Evolutionary conservation across 2,113 vertebrate genomes (phyloP), one percentile per base, ranked within the genome.

Genomic region (Argyrosomus japonicus): DNA sequence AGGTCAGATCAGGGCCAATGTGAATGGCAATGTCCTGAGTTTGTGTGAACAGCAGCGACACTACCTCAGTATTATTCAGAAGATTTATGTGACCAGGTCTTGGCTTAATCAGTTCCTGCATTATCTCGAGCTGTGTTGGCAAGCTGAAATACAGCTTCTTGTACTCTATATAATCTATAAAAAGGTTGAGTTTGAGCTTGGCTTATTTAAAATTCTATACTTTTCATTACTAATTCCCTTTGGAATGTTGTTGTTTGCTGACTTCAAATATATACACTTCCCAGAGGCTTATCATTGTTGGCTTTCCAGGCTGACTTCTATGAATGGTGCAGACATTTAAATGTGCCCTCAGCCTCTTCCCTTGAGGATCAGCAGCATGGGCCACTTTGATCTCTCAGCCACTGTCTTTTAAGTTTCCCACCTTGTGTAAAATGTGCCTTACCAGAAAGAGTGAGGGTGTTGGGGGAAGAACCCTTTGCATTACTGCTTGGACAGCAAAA

Each of bases 331-430:
- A 63, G 75, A 71, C 80, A 63, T 89, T 87, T 83, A 81, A 87
- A 85, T 85, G 73, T 77, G 73, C 80, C 78, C 54, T 70, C 68
- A 57, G 82, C 67, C 36, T 78, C 54, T 60, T 77, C n/a, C 88
- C 72, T 71, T 27, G 43, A 83, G 82, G 78, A 84, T 82, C 77
- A 84, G 87, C 57, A 2, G 64, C 58, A 13, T 51, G 53, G 77
- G 77, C 84, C 75, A 87, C 85, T 91, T 91, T 91, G 89, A 91
- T 91, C 79, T 86, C 56, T n/a, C 18, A 32, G 68, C 64, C 56
- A 51, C 72, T 71, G 77, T 84, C 83, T 85, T 90, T 83, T 60
- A 86, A 71, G 29, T 81, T 91, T 82, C 29, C 68, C 32, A 81
- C 85, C 75, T 88, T 87, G 64, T 87, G 53, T 86, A 68, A 86